Evolutionary conservation across 2,113 vertebrate genomes (phyloP).

Genomic region (Clinocottus analis): DNA sequence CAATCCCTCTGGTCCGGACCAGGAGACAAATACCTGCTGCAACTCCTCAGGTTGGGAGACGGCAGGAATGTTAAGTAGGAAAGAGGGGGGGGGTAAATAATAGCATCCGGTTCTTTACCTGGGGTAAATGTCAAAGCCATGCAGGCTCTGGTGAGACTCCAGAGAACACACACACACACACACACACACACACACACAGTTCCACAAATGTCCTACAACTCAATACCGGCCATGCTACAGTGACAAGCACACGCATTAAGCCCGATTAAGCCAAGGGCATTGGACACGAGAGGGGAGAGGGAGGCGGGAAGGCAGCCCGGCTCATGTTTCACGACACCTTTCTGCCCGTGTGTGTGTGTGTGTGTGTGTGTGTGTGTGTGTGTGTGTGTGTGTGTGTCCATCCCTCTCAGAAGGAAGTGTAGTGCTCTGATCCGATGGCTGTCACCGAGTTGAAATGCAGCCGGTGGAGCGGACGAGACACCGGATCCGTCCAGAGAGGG

Average conservation of each 20-base stretch:
- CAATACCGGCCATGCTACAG: conserved; percentile 63
- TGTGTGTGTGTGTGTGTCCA: conserved; percentile 32
- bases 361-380: conserved; percentile 29
- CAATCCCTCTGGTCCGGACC: conserved; percentile 41
- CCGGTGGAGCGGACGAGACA: conserved; percentile 16
- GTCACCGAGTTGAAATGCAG: conserved; percentile 56
- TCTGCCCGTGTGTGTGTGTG: conserved; percentile 31
- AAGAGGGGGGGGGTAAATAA: conserved; percentile 35
- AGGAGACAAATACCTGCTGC: conserved; percentile 55
- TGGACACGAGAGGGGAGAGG: conserved; percentile 65
- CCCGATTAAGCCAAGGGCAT: conserved; percentile 73
- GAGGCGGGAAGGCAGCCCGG: conserved; percentile 53
- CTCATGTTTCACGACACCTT: conserved; percentile 66
- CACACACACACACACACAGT: conserved; percentile 62
- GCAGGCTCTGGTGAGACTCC: conserved; percentile 67
- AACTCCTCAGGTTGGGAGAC: conserved; percentile 20
- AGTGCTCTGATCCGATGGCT: conserved; percentile 50
- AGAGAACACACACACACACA: conserved; percentile 61
- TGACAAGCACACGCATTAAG: conserved; percentile 72
- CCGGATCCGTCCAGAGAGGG: neutral
- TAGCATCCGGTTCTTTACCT: conserved; percentile 63
- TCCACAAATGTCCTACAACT: conserved; percentile 68
- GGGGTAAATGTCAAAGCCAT: conserved; percentile 81
- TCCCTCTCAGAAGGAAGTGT: conserved; percentile 46
- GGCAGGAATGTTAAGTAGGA: conserved; percentile 14